These are phyloP conservation scores for Saguinus imperator DNA, from an alignment of 2,113 vertebrate species.

Conservation along the genomic window DNA sequence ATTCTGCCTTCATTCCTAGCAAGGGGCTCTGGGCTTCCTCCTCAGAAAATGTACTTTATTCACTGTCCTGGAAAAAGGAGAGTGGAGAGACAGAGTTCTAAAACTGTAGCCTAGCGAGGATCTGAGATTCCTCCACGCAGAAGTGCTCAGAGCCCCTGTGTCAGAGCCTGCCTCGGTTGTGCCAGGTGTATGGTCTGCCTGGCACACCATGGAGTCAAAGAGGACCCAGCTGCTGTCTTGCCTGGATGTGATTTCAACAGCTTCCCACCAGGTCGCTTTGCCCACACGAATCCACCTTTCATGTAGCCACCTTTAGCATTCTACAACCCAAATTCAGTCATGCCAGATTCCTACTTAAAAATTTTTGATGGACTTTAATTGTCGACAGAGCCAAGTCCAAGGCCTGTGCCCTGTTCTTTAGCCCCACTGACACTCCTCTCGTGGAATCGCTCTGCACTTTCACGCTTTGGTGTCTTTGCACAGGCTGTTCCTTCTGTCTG, in stretches of 20 bases:
- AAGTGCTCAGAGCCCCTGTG: neutral
- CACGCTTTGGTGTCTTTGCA: neutral
- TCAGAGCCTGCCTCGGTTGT: rapidly evolving
- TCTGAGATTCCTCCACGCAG: neutral
- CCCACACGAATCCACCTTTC: neutral
- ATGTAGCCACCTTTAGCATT: neutral
- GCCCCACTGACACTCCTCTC: rapidly evolving
- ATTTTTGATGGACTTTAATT: neutral
- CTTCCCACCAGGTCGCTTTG: neutral
- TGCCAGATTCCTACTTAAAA: neutral
- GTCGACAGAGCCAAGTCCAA: neutral
- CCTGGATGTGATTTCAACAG: neutral
- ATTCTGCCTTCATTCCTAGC: neutral
- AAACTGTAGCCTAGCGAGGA: neutral
- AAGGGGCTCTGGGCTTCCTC: neutral
- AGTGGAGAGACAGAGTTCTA: neutral
- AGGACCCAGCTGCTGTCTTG: neutral
- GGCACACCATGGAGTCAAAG: rapidly evolving
- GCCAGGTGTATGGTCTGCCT: rapidly evolving
- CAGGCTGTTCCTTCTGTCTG: neutral
- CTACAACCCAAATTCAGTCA: neutral
- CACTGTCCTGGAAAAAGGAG: neutral
- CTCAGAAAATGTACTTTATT: neutral
- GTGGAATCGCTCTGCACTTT: neutral
- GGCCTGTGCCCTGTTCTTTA: neutral